Evolutionary conservation across 2,113 vertebrate genomes (phyloP).

Genomic region (Dolichallabes microphthalmus): DNA sequence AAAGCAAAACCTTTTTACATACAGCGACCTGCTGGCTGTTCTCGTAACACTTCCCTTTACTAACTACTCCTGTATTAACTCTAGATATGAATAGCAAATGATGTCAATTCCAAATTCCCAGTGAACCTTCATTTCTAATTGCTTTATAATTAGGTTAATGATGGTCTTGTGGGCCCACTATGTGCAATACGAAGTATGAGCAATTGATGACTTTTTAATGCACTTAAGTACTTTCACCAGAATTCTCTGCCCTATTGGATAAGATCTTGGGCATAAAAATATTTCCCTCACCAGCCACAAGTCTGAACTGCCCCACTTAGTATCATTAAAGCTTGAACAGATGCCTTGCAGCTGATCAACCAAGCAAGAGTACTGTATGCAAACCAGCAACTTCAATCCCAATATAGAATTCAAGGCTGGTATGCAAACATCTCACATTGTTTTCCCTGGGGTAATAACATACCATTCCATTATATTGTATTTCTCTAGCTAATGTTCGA

Average conservation of each 20-base stretch:
- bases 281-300: not conserved
- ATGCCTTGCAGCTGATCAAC: not conserved
- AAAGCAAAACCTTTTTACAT: not conserved
- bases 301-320: not conserved
- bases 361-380: not conserved
- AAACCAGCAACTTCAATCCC: not conserved
- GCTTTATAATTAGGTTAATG: conserved; percentile 23
- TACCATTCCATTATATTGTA: not conserved
- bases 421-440: not conserved
- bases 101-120: conserved; percentile 8
- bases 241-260: not conserved
- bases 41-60: not conserved
- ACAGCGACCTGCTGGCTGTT: not conserved
- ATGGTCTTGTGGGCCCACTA: not conserved
- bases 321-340: not conserved
- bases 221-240: not conserved
- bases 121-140: conserved; percentile 17
- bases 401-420: not conserved
- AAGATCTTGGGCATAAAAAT: not conserved
- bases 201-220: not conserved
- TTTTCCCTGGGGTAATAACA: not conserved
- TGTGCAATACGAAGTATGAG: not conserved
- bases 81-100: conserved; percentile 15
- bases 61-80: not conserved
- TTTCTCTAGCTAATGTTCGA: not conserved